Evolutionary conservation across 2,113 vertebrate species (phyloP).

Genomic region (Oreochromis tanganicae): DNA sequence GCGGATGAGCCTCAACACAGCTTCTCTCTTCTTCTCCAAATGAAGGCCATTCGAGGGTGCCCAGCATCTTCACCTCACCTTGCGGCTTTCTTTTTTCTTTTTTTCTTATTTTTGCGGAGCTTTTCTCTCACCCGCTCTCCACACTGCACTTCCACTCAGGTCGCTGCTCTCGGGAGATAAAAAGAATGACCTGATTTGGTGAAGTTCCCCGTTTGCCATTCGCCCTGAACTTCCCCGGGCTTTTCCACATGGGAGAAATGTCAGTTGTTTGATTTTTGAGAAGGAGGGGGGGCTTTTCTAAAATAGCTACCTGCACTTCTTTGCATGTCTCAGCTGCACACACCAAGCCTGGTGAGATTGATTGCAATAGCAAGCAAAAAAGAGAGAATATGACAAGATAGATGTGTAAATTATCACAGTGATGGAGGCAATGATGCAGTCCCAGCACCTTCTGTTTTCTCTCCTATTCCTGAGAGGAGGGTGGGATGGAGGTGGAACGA

Average conservation of each 20-base stretch:
- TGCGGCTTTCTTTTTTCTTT: not conserved
- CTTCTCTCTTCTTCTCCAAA: not conserved
- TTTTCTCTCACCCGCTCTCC: not conserved
- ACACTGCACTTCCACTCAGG: not conserved
- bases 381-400: slow-evolving; percentile 98
- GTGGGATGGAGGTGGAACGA: slow-evolving; percentile 50
- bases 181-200: slow-evolving; percentile 39
- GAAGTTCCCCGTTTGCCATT: not conserved
- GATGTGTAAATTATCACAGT: slow-evolving; percentile 99
- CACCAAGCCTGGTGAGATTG: slow-evolving; percentile 89
- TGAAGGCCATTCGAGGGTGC: not conserved
- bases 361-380: slow-evolving; percentile 89
- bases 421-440: slow-evolving; percentile 99
- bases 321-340: slow-evolving; percentile 72
- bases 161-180: not conserved
- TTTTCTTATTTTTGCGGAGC: not conserved
- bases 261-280: not conserved
- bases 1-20: not conserved
- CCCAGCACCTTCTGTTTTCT: slow-evolving; percentile 98
- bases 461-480: slow-evolving; percentile 62
- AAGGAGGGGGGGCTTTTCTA: slow-evolving; percentile 6
- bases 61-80: not conserved
- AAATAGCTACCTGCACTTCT: slow-evolving; percentile 55
- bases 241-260: slow-evolving; percentile 21
- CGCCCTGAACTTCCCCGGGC: not conserved